Percentiles rank a stretch among this genome's conserved stretches.
Evolutionary conservation across 2,797 vertebrate genomes (phyloP).

Genomic region (Eulemur rubriventer): DNA sequence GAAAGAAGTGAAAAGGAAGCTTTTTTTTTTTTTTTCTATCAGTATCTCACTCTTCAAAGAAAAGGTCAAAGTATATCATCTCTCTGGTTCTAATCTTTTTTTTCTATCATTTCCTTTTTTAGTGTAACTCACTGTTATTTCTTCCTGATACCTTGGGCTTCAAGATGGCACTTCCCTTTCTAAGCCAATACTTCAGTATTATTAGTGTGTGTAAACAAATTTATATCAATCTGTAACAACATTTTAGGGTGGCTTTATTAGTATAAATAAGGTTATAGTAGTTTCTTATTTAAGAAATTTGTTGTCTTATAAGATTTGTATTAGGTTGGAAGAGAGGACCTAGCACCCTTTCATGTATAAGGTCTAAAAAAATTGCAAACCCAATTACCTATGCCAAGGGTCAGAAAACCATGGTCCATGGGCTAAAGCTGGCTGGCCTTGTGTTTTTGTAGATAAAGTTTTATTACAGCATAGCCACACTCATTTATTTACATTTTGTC

Average conservation of each 20-base stretch:
- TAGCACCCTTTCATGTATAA: not conserved
- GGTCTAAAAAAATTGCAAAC: not conserved
- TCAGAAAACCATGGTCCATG: not conserved
- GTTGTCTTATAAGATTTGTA: not conserved
- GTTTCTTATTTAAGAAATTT: not conserved
- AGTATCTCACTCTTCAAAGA: not conserved
- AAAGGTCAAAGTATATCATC: not conserved
- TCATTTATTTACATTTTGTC: not conserved
- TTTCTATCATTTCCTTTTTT: not conserved
- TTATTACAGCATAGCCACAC: not conserved
- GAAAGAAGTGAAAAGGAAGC: not conserved
- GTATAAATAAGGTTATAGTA: not conserved
- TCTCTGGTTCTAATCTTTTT: not conserved
- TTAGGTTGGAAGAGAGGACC: not conserved
- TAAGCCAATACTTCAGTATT: not conserved
- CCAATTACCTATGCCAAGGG: not conserved
- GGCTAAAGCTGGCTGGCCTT: not conserved
- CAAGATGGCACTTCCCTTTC: not conserved
- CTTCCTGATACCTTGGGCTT: not conserved
- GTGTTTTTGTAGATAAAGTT: not conserved
- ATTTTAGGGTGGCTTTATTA: not conserved
- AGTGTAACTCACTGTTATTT: not conserved
- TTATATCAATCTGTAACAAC: not conserved
- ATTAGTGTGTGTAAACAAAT: not conserved
- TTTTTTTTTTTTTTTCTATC: not conserved